Conservation (phyloP, 2,888 invertebrate genomes). For the Habrosyne pyritoides region DNA sequence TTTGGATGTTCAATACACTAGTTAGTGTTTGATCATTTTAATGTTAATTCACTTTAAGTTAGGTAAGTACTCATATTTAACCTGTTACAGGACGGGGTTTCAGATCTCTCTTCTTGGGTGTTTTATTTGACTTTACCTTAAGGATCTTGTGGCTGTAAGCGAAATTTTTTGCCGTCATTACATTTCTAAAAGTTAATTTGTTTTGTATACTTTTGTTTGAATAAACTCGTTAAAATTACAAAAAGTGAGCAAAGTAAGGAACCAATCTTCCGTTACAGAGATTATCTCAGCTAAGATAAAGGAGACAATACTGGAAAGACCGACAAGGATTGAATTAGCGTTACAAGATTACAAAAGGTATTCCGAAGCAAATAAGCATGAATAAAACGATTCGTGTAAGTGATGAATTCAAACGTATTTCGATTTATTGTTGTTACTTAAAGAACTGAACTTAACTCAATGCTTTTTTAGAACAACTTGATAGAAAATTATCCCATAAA, state of each 20-base stretch:
- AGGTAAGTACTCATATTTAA: too few species aligned
- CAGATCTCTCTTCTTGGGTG: background rate
- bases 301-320: slow-evolving; percentile 47
- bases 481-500: too few species aligned
- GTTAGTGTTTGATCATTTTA: too few species aligned
- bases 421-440: background rate
- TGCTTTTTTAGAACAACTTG: background rate
- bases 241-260: slow-evolving; percentile 53
- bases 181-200: slow-evolving; percentile 44
- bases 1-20: too few species aligned
- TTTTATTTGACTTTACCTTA: background rate
- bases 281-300: slow-evolving; percentile 59
- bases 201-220: slow-evolving; percentile 48
- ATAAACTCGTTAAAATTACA: slow-evolving; percentile 64
- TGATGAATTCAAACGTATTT: slow-evolving; percentile 5
- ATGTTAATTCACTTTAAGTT: background rate
- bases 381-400: slow-evolving; percentile 36
- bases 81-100: background rate
- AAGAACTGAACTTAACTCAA: background rate
- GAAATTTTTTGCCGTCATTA: slow-evolving; percentile 34
- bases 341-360: slow-evolving; percentile 58
- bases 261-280: slow-evolving; percentile 61
- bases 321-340: slow-evolving; percentile 68
- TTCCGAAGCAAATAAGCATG: slow-evolving; percentile 41
- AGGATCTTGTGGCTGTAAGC: slow-evolving; percentile 9